Percentiles rank a stretch among this genome's conserved stretches.
phyloP scores from a whole-genome alignment of 1,140 invertebrate genomes.

The Batillaria attramentaria region DNA sequence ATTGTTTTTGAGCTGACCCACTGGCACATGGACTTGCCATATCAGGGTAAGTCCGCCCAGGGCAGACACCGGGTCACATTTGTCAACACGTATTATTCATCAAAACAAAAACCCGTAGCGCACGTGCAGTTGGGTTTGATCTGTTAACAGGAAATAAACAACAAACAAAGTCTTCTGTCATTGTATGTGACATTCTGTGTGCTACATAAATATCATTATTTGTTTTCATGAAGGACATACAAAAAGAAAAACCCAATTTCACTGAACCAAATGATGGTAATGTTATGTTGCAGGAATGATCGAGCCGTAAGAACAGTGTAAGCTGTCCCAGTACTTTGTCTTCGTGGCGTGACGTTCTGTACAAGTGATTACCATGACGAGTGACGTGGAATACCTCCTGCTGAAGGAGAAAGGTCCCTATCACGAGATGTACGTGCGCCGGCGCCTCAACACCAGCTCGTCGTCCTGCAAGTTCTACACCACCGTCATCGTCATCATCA shows the following conservation, averaged over 20 bases:
- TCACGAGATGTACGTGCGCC: constrained; percentile 26
- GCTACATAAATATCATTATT: neutral
- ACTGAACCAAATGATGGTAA: neutral
- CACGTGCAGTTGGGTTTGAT: no score
- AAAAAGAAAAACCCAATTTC: neutral
- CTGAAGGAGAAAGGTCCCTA: constrained; percentile 29
- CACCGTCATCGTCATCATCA: constrained; percentile 23
- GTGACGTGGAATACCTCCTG: constrained; percentile 28
- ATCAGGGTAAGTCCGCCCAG: no score
- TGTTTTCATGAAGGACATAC: neutral
- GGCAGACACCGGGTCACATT: no score
- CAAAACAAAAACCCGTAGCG: no score
- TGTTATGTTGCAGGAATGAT: neutral
- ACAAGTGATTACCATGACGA: neutral
- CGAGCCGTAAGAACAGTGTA: neutral
- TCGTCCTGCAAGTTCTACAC: constrained; percentile 30
- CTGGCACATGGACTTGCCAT: no score
- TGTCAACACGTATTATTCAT: no score
- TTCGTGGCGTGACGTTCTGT: neutral
- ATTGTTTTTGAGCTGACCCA: no score
- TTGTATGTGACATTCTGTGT: no score
- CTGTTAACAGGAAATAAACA: no score
- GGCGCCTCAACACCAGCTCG: constrained; percentile 14
- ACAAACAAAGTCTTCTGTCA: no score
- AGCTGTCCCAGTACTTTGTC: no score